Conservation (phyloP, 2,113 vertebrate species). For the Naja naja region DNA sequence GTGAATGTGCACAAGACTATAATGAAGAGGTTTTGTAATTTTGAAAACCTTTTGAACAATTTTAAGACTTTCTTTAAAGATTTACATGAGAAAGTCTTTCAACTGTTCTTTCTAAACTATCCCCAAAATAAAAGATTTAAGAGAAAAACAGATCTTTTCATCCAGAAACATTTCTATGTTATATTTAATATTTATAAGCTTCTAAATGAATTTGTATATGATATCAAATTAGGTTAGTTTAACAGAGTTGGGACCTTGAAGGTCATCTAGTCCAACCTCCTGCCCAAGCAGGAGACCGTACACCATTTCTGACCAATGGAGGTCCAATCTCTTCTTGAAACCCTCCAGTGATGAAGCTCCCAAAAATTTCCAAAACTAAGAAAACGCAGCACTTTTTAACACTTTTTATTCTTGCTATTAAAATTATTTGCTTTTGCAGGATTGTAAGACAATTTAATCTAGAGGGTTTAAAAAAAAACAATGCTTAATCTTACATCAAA, state of each 20-base stretch:
- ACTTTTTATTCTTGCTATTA: neutral
- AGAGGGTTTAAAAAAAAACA: neutral
- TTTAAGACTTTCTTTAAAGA: neutral
- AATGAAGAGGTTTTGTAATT: neutral
- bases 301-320: no score
- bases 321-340: no score
- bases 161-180: neutral
- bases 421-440: neutral
- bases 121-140: neutral
- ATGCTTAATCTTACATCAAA: neutral
- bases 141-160: neutral
- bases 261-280: no score
- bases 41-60: neutral
- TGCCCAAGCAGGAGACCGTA: no score
- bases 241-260: no score
- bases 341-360: no score
- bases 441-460: neutral
- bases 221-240: neutral
- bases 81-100: neutral
- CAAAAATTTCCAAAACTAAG: neutral
- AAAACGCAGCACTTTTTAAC: neutral
- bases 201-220: neutral
- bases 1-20: neutral
- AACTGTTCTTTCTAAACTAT: neutral
- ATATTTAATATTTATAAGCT: neutral